Base-by-base conservation (phyloP, 1,140 invertebrate species). In the Drosophila paulistorum region DNA sequence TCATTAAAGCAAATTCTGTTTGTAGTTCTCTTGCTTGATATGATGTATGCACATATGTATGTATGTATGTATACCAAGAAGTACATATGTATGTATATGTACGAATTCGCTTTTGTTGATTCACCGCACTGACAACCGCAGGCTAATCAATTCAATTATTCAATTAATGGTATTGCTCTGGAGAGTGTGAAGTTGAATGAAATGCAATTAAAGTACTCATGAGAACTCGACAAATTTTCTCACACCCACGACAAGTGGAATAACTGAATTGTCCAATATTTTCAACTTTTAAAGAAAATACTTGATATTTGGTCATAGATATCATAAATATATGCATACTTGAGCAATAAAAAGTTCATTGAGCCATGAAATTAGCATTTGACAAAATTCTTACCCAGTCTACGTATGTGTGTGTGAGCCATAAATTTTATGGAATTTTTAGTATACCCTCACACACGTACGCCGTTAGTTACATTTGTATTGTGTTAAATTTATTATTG, bases 301-400 rank as follows among this genome's bases (percentile, higher is more conserved):
- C 35, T 35, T 30, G n/a, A 14, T 42, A 30, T 6, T n/a, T 62
- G 20, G 23, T 10, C 1, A 20, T n/a, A 59, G 13, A 54, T 48
- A 4, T 2, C 17, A 51, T 51, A 45, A 35, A 11, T 11, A 57
- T 42, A 11, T 26, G 30, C 10, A 42, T 62, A 39, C 39, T 62
- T 20, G 55, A 20, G 13, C 35, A 39, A 20, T 37, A 57, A 59
- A 59, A 20, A 39, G 73, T 59, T 71, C 62, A 60, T 61, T 75
- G 74, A 87, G 68, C 79, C 87, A 72, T 90, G 83, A 90, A 90
- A 90, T 90, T 90, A 90, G 85, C 82, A 90, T 87, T 90, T 74
- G 79, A 81, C 86, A 79, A 77, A 87, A 67, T 72, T 74, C 79
- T 81, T 79, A 81, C 3, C 2, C 45, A 1, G 45, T 51, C 23